phyloP scores from a whole-genome alignment of 1,140 invertebrate species.

The Halictus rubicundus region DNA sequence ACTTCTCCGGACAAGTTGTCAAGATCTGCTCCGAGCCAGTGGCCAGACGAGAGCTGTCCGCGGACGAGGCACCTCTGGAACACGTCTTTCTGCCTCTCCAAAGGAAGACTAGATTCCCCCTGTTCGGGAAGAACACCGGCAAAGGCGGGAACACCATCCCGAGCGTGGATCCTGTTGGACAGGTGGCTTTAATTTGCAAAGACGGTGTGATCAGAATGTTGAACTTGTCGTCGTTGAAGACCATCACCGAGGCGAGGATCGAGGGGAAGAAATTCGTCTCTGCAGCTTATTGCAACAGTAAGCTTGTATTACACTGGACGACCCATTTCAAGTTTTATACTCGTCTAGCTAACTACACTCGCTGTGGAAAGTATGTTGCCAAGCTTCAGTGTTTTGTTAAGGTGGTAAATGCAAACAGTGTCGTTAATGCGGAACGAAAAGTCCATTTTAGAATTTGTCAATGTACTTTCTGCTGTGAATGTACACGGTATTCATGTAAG shows the following conservation, averaged over 20 bases:
- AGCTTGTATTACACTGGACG: constrained; percentile 58
- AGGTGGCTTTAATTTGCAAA: constrained; percentile 83
- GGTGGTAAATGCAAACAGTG: no score
- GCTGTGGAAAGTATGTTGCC: no score
- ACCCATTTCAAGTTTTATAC: no score
- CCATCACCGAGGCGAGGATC: constrained; percentile 83
- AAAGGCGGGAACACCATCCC: constrained; percentile 39
- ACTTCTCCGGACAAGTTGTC: constrained; percentile 81
- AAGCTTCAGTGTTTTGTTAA: no score
- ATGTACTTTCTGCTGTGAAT: no score
- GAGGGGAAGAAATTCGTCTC: constrained; percentile 87
- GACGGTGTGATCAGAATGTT: constrained; percentile 87
- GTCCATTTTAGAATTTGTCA: no score
- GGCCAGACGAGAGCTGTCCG: constrained; percentile 83
- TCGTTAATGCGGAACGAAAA: no score
- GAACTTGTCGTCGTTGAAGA: constrained; percentile 84
- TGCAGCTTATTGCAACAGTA: constrained; percentile 88
- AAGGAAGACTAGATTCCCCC: constrained; percentile 69
- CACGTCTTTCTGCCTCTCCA: constrained; percentile 84
- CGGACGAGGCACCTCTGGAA: constrained; percentile 85
- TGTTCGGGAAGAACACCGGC: constrained; percentile 29
- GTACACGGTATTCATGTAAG: no score
- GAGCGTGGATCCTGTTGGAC: constrained; percentile 69
- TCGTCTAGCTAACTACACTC: no score
- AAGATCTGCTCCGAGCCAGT: constrained; percentile 84